Percentiles rank a stretch among this genome's conserved stretches.
Evolutionary conservation across 2,113 vertebrate species (phyloP).

Genomic region (Antechinus stuartii): DNA sequence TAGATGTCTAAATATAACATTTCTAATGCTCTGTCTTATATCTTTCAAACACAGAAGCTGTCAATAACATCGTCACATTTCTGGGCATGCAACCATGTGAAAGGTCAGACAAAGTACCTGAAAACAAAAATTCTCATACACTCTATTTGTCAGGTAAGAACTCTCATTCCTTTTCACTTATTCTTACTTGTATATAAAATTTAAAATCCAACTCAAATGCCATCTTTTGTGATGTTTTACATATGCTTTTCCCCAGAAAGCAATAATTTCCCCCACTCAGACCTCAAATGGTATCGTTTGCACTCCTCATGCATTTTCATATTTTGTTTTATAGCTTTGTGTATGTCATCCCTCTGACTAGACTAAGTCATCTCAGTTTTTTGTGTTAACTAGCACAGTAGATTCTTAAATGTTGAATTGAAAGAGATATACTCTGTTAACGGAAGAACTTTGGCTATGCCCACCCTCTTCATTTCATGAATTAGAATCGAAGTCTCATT

Average conservation of each 20-base stretch:
- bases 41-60: conserved; percentile 89
- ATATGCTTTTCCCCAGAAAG: background rate
- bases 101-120: conserved; percentile 97
- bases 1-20: background rate
- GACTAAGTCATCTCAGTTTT: background rate
- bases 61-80: conserved; percentile 96
- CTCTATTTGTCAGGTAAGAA: conserved; percentile 95
- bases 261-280: background rate
- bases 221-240: background rate
- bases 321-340: background rate
- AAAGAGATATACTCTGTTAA: background rate
- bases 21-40: conserved; percentile 15
- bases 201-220: background rate
- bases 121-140: conserved; percentile 97
- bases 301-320: background rate
- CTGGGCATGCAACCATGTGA: conserved; percentile 99
- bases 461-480: background rate
- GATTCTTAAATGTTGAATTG: background rate
- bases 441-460: background rate
- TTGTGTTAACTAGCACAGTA: background rate
- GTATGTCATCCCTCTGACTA: background rate
- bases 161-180: background rate
- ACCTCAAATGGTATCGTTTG: background rate
- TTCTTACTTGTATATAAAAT: background rate
- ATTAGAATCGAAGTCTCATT: conserved; percentile 14